Conservation (phyloP, 2,888 invertebrate species). For the Caenorhabditis parvicauda region DNA sequence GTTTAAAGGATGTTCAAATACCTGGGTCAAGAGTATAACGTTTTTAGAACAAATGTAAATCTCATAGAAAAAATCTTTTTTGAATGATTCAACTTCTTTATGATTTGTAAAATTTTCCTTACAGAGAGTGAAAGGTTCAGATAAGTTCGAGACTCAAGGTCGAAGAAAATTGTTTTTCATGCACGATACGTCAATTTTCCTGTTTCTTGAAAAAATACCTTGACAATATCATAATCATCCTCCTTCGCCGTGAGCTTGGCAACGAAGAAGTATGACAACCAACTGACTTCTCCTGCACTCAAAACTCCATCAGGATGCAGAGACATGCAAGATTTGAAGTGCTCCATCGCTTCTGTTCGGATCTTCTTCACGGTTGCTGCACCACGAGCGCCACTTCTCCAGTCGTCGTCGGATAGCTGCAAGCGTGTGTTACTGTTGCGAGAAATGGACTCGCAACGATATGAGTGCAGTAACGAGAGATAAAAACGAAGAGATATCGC, state of each 20-base stretch:
- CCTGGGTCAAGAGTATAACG: no score
- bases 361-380: not conserved
- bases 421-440: no score
- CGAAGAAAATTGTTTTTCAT: not conserved
- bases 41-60: no score
- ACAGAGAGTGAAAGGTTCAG: no score
- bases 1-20: no score
- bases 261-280: conserved; percentile 41
- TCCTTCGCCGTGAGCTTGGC: conserved; percentile 35
- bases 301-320: conserved; percentile 15
- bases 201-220: conserved; percentile 7
- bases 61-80: no score
- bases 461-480: not conserved
- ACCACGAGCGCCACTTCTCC: conserved; percentile 4
- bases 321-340: conserved; percentile 22
- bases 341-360: conserved; percentile 15
- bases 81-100: no score
- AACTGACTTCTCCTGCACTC: conserved; percentile 29
- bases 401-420: conserved; percentile 13
- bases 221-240: conserved; percentile 16
- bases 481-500: not conserved
- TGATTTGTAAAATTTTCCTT: no score
- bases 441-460: no score
- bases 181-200: not conserved
- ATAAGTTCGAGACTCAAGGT: not conserved